Evolutionary conservation across 2,797 vertebrate species (phyloP), one percentile per base, ranked within the genome.

Genomic region (Phoxinus dragarum): DNA sequence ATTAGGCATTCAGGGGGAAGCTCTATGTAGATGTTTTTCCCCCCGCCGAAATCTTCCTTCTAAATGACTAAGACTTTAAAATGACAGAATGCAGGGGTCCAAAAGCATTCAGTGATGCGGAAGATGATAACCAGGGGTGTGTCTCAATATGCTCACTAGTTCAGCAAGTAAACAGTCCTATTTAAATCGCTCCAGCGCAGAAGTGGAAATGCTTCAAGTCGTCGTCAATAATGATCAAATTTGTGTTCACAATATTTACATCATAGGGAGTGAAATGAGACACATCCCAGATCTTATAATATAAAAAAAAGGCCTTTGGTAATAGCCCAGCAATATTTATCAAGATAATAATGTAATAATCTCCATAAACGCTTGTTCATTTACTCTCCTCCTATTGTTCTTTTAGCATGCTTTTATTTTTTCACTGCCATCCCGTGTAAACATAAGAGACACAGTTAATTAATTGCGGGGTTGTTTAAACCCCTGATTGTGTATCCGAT

Each of bases 391-490:
- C 78, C 82, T 85, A 64, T 79, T 84, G 82, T 80, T 61, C 38
- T 66, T 74, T 86, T 79, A 72, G 78, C 66, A 40, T 47, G 69
- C 49, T 77, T 81, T 79, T 77, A 59, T 42, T 59, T 49, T 40
- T 84, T 61, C n/a, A 4, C 11, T 23, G 80, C 74, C 77, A 47
- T 74, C 71, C 78, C 75, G 47, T 68, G 64, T 87, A 88, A 88
- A 90, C 74, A 69, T 82, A 82, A 40, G 56, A 84, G 84, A 78
- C 78, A 77, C 86, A 76, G 78, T 87, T 80, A 88, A 88, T 88
- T 86, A 90, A 90, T 87, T 84, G 87, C 66, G 34, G 81, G 89
- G 81, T 89, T 90, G 82, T 88, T 88, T 89, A 87, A 88, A 79
- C 82, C 84, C 86, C 80, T 88, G 82, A 83, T 89, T 86, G 86